Conservation (phyloP, 2,888 invertebrate genomes). For the Callinectes sapidus region DNA sequence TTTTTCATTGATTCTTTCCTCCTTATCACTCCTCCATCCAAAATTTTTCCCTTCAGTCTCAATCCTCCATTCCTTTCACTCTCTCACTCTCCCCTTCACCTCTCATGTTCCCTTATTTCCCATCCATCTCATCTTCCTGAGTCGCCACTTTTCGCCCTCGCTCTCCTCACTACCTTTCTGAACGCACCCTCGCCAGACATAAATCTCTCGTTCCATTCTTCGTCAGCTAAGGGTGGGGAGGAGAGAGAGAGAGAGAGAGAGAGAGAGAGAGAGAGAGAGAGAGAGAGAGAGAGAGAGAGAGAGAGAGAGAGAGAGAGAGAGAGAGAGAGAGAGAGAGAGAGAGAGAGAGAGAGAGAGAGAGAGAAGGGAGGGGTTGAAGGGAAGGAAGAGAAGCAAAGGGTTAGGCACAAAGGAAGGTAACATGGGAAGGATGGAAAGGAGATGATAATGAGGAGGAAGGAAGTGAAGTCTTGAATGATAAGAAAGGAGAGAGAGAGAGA, state of each 20-base stretch:
- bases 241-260: neutral
- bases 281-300: neutral
- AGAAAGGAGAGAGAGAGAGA: slow-evolving; percentile 18
- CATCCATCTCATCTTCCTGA: neutral
- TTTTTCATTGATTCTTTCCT: slow-evolving; percentile 10
- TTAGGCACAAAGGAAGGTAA: neutral
- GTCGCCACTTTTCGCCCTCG: neutral
- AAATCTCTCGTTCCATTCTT: slow-evolving; percentile 42
- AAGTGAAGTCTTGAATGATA: neutral
- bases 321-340: too few species aligned
- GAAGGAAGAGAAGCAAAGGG: neutral
- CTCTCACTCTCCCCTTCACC: neutral
- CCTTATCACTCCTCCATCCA: neutral
- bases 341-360: neutral
- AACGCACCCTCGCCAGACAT: slow-evolving; percentile 6
- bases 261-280: neutral
- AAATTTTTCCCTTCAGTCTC: neutral
- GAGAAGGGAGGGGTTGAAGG: too few species aligned
- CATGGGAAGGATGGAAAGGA: neutral
- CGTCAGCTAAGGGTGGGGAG: neutral
- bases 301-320: too few species aligned
- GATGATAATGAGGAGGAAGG: neutral
- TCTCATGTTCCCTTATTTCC: neutral
- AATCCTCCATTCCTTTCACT: slow-evolving; percentile 23
- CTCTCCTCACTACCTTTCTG: slow-evolving; percentile 21